These are phyloP conservation scores for Chloroceryle inda DNA, from an alignment of 2,797 vertebrate genomes.

Conservation along the genomic window DNA sequence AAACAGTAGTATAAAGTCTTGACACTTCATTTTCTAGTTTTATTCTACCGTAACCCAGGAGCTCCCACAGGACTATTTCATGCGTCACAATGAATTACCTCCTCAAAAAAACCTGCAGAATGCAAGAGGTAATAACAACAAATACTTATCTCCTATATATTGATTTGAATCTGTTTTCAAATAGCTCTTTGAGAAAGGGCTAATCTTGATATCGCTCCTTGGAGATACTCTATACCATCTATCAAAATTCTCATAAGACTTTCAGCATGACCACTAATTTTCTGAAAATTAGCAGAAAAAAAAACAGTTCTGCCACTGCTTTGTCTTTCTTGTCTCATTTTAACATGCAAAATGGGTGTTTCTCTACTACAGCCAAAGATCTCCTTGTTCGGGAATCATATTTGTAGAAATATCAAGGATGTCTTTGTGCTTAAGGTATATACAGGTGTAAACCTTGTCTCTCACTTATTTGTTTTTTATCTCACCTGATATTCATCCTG, in stretches of 20 bases:
- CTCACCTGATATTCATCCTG: not conserved
- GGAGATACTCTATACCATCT: not conserved
- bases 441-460: not conserved
- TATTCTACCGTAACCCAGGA: constrained; percentile 27
- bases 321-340: not conserved
- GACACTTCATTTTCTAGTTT: constrained; percentile 58
- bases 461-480: not conserved
- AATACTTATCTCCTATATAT: constrained; percentile 44
- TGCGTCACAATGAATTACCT: not conserved
- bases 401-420: not conserved
- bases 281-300: too few species aligned
- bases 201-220: not conserved
- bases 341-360: not conserved
- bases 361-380: not conserved
- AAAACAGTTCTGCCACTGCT: not conserved
- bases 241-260: not conserved
- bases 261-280: not conserved
- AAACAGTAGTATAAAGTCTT: constrained; percentile 51
- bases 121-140: constrained; percentile 29
- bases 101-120: not conserved
- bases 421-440: not conserved
- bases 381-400: not conserved
- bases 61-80: constrained; percentile 25
- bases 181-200: not conserved
- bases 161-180: constrained; percentile 44